phyloP scores from a whole-genome alignment of 2,113 vertebrate genomes.

The Oncorhynchus gorbuscha region DNA sequence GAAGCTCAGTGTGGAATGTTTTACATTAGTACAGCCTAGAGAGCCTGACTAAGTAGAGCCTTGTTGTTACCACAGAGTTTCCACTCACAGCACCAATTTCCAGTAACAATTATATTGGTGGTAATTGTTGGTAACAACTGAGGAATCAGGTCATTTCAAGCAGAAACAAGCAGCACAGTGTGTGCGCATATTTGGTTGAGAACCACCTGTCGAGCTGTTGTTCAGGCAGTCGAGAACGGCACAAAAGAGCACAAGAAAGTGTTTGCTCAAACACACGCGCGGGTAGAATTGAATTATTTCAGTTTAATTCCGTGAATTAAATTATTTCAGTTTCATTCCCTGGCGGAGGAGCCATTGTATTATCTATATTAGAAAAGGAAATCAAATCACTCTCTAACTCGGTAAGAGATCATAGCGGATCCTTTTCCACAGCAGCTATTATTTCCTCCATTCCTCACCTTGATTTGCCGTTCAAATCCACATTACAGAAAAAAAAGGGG shows the following conservation, averaged over 20 bases:
- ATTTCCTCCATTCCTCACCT: neutral
- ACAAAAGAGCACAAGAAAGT: constrained; percentile 22
- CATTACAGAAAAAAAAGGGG: neutral
- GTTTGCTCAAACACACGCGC: neutral
- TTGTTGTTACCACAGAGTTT: too few relatives aligned
- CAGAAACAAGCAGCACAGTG: too few relatives aligned
- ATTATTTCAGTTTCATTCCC: constrained; percentile 13
- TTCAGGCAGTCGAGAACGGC: neutral
- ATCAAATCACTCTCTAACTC: constrained; percentile 28
- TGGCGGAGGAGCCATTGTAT: constrained; percentile 20
- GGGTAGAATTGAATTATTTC: neutral
- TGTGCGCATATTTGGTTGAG: too few relatives aligned
- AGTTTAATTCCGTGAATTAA: constrained; percentile 11
- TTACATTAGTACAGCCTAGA: neutral
- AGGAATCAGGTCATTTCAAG: too few relatives aligned
- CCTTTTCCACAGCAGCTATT: constrained; percentile 3
- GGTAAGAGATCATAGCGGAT: neutral
- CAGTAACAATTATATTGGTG: too few relatives aligned
- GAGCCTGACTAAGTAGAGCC: neutral
- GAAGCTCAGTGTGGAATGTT: neutral
- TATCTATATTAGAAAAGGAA: constrained; percentile 36
- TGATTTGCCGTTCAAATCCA: neutral
- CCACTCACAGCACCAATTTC: too few relatives aligned
- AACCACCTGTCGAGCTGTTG: neutral
- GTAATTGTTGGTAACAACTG: too few relatives aligned